Evolutionary conservation across 1,140 invertebrate species (phyloP), one percentile per base, ranked within the genome.

Genomic region (Drosophila pruinosa): DNA sequence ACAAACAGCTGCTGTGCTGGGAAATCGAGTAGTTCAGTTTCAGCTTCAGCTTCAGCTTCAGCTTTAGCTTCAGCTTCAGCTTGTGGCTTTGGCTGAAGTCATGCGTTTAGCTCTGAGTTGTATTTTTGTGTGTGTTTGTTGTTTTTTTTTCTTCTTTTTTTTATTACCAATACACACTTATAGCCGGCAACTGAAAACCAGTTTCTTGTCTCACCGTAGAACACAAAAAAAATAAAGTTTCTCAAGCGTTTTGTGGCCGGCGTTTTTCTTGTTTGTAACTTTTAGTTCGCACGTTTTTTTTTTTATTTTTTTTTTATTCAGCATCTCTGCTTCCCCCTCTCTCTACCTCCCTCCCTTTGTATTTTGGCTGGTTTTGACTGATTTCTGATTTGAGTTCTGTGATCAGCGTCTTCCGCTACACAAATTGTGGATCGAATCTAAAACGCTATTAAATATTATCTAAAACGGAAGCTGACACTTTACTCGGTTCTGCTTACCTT

Each of bases 271-370:
- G 61, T 78, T 83, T 78, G 64, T 71, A 75, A 78, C 65, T 72
- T n/a, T 88, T 81, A 85, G 81, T 86, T 86, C 82, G 81, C 81
- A 86, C 82, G 81, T 86, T 85, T 80, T n/a, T n/a, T n/a, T n/a
- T n/a, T n/a, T n/a, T n/a, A n/a, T n/a, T n/a, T n/a, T n/a, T n/a
- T n/a, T n/a, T 83, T 85, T 61, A 22, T 47, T 64, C 50, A 56
- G 22, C 56, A 47, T 17, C 28, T 10, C 28, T 47, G 1, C 39
- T 28, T 22, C 54, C 47, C 10, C 56, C n/a, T 12, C 12, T 10
- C 24, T 19, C 39, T 12, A 19, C 38, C 6, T 7, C n/a, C 28
- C 24, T 41, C 24, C 34, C 50, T 50, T 50, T 36, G 52, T 47
- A 28, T 70, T 63, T 70, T 36, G 36, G 21, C 39, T 48, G 14